Base-by-base conservation (phyloP, 2,888 invertebrate genomes). In the Lasioglossum marginatum region DNA sequence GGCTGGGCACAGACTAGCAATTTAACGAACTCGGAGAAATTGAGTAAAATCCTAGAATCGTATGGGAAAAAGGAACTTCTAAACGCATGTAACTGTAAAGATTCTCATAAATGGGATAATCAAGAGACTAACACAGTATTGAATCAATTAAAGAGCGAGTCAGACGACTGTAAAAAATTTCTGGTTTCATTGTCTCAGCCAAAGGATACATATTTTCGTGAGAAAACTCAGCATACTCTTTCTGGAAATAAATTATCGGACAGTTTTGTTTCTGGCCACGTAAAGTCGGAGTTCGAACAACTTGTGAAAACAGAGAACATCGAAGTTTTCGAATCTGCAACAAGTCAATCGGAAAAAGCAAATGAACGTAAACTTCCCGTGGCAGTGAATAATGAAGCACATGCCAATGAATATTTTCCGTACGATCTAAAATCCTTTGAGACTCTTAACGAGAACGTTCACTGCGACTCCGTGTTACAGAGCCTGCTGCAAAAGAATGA, bases 1-100 rank as follows among this genome's bases (percentile, higher is more conserved):
- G 71, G 76, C 34, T 85, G 78, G 77, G 14, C 78, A 23, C 71
- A 82, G 31, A 77, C 80, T 71, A 52, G 79, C 8, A 70, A 86
- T 77, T 73, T 76, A 2, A 76, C 71, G 19, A 81, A 85, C 16
- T 66, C 85, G 0, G 83, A 83, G 14, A 83, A 80, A 74, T 14
- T 88, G 1, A 45, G 40, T 37, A 82, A n/a, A 68, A 57, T 87
- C 45, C n/a, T 88, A n/a, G 83, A 83, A 71, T 68, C 82, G 14
- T 80, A 71, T 45, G 81, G 37, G 0, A 83, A 77, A 19, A 83
- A 81, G 5, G 70, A 87, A 37, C 31, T 80, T 37, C 16, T 60
- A 14, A 70, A 63, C 52, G 27, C 10, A 6, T 79, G 80, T 34
- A 80, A 70, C 45, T 82, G 74, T 19, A 82, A 84, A 78, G 80